Evolutionary conservation across 2,888 invertebrate genomes (phyloP).

Genomic region (Helobdella robusta): DNA sequence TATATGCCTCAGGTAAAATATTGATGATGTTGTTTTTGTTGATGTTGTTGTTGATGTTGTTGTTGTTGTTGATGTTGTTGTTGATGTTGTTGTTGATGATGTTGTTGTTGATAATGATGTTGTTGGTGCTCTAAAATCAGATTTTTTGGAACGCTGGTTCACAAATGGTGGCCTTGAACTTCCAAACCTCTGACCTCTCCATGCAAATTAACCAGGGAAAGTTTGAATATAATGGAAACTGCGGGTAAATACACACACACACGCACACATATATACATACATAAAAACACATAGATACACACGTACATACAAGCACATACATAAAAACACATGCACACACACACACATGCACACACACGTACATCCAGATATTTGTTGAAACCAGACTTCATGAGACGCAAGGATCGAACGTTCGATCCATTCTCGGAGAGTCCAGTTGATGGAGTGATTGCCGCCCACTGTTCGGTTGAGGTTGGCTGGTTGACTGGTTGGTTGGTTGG

Average conservation of each 20-base stretch:
- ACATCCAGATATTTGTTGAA: constrained; percentile 70
- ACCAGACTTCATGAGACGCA: constrained; percentile 96
- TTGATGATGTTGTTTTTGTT: too few species aligned
- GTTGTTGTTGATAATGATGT: background rate
- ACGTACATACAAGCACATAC: too few species aligned
- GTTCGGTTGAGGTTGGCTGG: constrained; percentile 72
- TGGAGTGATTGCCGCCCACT: constrained; percentile 96
- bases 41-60: background rate
- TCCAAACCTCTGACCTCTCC: constrained; percentile 93
- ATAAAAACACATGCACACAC: background rate
- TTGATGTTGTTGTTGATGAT: background rate
- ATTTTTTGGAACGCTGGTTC: constrained; percentile 99
- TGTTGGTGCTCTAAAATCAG: constrained; percentile 50
- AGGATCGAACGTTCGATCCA: constrained; percentile 92
- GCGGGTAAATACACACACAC: constrained; percentile 62
- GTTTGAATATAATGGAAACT: constrained; percentile 98
- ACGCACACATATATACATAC: too few species aligned
- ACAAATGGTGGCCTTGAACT: constrained; percentile 96
- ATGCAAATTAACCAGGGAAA: constrained; percentile 99
- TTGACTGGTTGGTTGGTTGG: background rate
- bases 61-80: background rate
- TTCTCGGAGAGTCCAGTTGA: constrained; percentile 98
- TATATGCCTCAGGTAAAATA: constrained; percentile 84
- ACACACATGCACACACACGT: background rate
- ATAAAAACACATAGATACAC: too few species aligned